Evolutionary conservation across 2,888 invertebrate genomes (phyloP), one percentile per base, ranked within the genome.

Genomic region (Plagiodera versicolora): DNA sequence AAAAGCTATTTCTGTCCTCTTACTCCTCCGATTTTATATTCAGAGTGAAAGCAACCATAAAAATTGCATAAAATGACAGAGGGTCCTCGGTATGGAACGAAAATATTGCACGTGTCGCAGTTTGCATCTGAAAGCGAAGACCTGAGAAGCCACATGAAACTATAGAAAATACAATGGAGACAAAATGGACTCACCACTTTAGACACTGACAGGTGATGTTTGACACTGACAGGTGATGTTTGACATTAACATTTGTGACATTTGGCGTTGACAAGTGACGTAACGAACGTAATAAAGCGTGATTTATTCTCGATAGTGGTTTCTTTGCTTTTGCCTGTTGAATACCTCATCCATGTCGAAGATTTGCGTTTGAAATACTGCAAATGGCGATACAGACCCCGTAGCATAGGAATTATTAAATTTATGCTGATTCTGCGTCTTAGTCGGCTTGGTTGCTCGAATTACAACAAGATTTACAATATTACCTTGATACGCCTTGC

Each of bases 361-460:
- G 39, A 44, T 30, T 19, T 16, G 28, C n/a, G 50, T 60, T 52
- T 63, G 63, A 61, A 53, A 62, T 64, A 67, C 63, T 57, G 59
- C 57, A 56, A 65, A 61, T 54, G 63, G 65, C 60, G 70, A 73
- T 73, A 74, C 70, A 65, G 70, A 74, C 76, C 75, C 76, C 72
- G 70, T 73, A 75, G 77, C 70, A 72, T 73, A 75, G 79, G 79
- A 81, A 81, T 81, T 81, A 81, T 80, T 76, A 80, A 81, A 81
- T 81, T 81, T 81, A 81, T 81, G 81, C 81, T 81, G 81, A 81
- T 81, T 81, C 81, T 78, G 78, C 80, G 79, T 81, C 81, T 81
- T 81, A 81, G 79, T 80, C 75, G 75, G 74, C 75, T 70, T 70
- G 72, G 74, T 75, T 72, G 76, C 77, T 80, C 80, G 80, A 80